Evolutionary conservation across 2,888 invertebrate species (phyloP), one percentile per base, ranked within the genome.

Genomic region (Synanthedon formicaeformis): DNA sequence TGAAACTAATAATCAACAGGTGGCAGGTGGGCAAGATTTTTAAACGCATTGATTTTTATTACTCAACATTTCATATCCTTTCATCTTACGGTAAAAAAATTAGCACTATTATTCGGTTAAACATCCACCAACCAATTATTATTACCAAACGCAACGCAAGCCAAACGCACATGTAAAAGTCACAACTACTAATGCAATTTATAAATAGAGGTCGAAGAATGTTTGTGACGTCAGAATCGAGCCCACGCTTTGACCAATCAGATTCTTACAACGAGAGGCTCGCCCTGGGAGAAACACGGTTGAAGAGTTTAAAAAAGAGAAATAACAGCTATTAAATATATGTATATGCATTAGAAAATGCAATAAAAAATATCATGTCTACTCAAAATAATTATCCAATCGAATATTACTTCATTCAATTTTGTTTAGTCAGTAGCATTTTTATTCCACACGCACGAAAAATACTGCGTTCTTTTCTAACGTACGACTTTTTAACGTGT

Each of bases 221-320:
- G 80, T 67, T 57, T 66, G 63, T 83, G 83, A 86, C 87, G 86
- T 85, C 82, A 83, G 66, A 78, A 85, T 66, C 87, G 85, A 85
- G 86, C 86, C 87, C 86, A 86, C 80, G 75, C 81, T 72, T 64
- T 69, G 66, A 62, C 87, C 86, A 87, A 87, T 87, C 83, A 81
- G 73, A 66, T 80, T 88, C 65, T 73, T 89, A 60, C 78, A 89
- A 64, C 83, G 81, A 77, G 88, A 89, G 80, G 92, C 91, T 63
- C 84, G 92, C 63, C 34, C 81, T 89, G 65, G 87, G 88, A 82
- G 89, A 89, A 62, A 34, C 58, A 58, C 56, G 62, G 34, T 69
- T 66, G 62, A 65, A 63, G 58, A 62, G 56, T 48, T 40, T 16
- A 18, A 53, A 41, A 23, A 16, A 18, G 13, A 41, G 10, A 41